These are phyloP conservation scores for Clarias batrachus DNA, from an alignment of 2,113 vertebrate species.

Conservation along the genomic window DNA sequence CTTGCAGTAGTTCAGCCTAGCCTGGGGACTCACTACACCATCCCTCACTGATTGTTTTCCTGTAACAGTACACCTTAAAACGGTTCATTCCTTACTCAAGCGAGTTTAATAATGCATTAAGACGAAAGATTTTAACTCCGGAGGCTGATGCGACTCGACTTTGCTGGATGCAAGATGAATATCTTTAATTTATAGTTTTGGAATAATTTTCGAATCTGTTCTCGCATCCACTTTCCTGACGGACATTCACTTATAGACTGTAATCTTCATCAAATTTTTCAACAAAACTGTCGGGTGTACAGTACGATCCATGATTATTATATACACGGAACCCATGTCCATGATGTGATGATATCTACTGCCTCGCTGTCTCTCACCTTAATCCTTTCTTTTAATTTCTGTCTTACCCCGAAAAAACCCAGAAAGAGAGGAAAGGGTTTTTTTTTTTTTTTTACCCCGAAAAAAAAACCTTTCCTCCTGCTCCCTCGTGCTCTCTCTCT, in stretches of 20 bases:
- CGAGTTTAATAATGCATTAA: not conserved
- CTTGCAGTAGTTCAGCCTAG: not conserved
- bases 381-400: constrained; percentile 17
- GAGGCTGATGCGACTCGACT: not conserved
- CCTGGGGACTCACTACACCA: not conserved
- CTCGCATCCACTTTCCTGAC: not conserved
- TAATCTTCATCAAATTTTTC: not conserved
- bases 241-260: not conserved
- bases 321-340: not conserved
- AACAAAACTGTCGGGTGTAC: not conserved
- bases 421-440: too few species aligned
- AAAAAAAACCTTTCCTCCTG: not conserved
- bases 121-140: not conserved
- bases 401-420: not conserved
- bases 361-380: not conserved
- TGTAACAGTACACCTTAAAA: not conserved
- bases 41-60: not conserved
- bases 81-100: not conserved
- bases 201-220: not conserved
- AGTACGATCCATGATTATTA: not conserved
- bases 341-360: not conserved
- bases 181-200: not conserved
- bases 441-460: not conserved
- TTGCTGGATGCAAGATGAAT: not conserved
- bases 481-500: constrained; percentile 54